Evolutionary conservation across 2,888 invertebrate species (phyloP).

Genomic region (Leptopilina drosophilae): DNA sequence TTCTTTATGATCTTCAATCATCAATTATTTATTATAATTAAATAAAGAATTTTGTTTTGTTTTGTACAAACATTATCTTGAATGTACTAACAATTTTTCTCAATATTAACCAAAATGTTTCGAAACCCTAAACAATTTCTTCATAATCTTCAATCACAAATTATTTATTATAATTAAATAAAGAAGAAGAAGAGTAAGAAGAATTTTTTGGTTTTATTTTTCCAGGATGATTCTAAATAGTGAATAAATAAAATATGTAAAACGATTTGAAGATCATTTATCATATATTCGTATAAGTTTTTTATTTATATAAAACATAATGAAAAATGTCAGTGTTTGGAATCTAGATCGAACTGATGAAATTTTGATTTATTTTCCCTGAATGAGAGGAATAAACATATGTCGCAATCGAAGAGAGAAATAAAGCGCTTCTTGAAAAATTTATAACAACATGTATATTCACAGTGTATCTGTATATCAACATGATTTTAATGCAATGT

Average conservation of each 20-base stretch:
- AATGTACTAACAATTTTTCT: no score
- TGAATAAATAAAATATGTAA: neutral
- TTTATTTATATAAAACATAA: conserved; percentile 10
- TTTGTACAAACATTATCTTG: no score
- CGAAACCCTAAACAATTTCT: no score
- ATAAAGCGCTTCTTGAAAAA: conserved; percentile 5
- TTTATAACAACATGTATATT: conserved; percentile 31
- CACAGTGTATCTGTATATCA: conserved; percentile 46
- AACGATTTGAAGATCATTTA: neutral
- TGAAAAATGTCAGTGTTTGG: conserved; percentile 42
- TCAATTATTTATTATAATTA: no score
- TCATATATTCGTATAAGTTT: neutral
- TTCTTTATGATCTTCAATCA: no score
- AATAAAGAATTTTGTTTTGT: no score
- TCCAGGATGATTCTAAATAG: neutral
- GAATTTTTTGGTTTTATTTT: no score
- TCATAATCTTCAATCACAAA: no score
- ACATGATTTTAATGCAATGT: conserved; percentile 10
- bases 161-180: no score
- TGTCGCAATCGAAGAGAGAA: conserved; percentile 32
- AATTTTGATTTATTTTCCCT: conserved; percentile 55
- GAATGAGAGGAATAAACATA: conserved; percentile 46
- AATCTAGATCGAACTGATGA: conserved; percentile 48
- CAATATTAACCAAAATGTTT: no score
- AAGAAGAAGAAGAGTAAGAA: no score